phyloP scores from a whole-genome alignment of 2,888 invertebrate species.

The Laspeyria flexula region DNA sequence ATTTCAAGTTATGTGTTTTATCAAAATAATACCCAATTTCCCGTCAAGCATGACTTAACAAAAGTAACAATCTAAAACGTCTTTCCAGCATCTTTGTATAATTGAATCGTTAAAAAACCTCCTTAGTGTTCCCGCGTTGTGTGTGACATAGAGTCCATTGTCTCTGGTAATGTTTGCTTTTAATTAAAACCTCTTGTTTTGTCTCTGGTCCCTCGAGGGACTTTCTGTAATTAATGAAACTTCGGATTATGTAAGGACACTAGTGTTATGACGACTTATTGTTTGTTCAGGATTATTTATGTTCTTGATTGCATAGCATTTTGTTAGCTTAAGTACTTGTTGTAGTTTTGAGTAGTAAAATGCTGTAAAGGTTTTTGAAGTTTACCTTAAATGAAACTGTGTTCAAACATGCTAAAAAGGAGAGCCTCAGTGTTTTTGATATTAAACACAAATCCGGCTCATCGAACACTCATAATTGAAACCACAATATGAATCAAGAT shows the following conservation, averaged over 20 bases:
- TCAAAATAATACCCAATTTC: neutral
- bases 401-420: no score
- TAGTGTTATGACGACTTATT: constrained; percentile 37
- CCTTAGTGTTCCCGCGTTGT: constrained; percentile 13
- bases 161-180: constrained; percentile 56
- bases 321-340: neutral
- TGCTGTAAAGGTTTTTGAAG: no score
- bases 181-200: constrained; percentile 61
- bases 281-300: constrained; percentile 23
- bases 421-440: no score
- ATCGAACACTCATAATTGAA: no score
- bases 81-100: constrained; percentile 15
- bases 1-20: neutral
- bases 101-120: constrained; percentile 44
- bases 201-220: constrained; percentile 4
- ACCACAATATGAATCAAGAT: no score
- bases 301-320: constrained; percentile 12
- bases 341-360: neutral
- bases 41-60: neutral
- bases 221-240: constrained; percentile 39
- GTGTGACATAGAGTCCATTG: constrained; percentile 41
- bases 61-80: constrained; percentile 9
- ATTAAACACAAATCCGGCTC: no score
- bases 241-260: constrained; percentile 30
- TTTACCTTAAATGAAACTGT: no score